Evolutionary conservation across 2,113 vertebrate species (phyloP), one percentile per base, ranked within the genome.

Genomic region (Brienomyrus longianalis): DNA sequence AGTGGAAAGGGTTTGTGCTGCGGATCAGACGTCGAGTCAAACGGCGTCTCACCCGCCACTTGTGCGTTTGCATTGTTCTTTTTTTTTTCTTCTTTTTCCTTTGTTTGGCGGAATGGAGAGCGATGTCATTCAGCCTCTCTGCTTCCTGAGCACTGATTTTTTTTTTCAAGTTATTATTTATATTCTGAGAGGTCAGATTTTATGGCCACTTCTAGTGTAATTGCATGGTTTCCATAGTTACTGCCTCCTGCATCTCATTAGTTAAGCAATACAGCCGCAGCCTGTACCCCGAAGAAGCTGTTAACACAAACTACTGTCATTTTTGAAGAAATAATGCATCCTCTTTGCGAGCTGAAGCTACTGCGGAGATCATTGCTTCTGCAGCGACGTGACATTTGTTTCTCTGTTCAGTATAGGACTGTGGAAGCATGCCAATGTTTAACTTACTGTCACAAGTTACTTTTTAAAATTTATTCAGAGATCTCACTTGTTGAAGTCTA

Each of bases 1-100:
- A 94, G 91, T 95, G 94, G 94, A 95, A 96, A 95, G 92, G 59
- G 31, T 21, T 70, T 15, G 45, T 91, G 91, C 48, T 92, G 90
- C 92, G 91, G 80, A 92, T 89, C 90, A 88, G 90, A 83, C 23
- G 2, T 23, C 8, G 56, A 91, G 90, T 85, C 83, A 92, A 89
- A 92, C 86, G 23, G 59, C 91, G 88, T 92, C 93, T 91, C 90
- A 52, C 91, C 88, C 90, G 91, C 92, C 89, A 89, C 74, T 90
- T 88, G 51, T 91, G 88, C 80, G 89, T 94, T 95, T 95, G 93
- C 93, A 93, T 91, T 91, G 92, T 90, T 87, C 86, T 92, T 92
- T 91, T 90, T 93, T 92, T 94, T 93, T 93, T 93, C 91, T 91
- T 94, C 92, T 93, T 92, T 91, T 48, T 91, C 92, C 15, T 77